A percentile compares a stretch with the other conserved stretches of the same genome.
Evolutionary conservation across 2,888 invertebrate genomes (phyloP).

Genomic region (Sialis lutaria): DNA sequence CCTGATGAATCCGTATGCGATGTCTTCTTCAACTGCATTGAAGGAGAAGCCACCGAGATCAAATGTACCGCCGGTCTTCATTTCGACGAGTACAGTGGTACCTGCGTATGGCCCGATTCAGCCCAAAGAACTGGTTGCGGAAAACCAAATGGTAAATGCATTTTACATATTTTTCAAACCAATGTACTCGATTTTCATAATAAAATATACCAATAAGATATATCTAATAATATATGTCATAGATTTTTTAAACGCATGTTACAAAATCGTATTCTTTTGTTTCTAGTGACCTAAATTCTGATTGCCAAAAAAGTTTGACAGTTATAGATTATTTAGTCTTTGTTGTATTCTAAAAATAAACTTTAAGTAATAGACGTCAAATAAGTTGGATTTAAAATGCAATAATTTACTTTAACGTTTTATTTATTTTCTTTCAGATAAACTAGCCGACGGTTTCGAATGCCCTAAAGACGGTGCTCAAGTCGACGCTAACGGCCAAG

Average conservation of each 20-base stretch:
- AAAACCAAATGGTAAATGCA: constrained; percentile 25
- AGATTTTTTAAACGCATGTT: neutral
- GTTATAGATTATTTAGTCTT: no score
- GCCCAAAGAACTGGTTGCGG: constrained; percentile 60
- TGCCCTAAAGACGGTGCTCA: constrained; percentile 55
- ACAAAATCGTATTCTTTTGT: neutral
- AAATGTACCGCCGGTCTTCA: constrained; percentile 77
- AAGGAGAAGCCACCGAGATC: constrained; percentile 62
- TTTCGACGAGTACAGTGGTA: constrained; percentile 78
- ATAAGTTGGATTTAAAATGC: no score
- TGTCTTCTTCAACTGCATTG: constrained; percentile 77
- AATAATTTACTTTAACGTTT: no score
- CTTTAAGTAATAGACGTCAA: no score
- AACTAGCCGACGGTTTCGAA: constrained; percentile 65
- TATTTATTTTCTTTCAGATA: constrained; percentile 32
- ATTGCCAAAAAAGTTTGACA: no score
- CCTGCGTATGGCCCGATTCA: constrained; percentile 77
- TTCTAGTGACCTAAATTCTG: no score
- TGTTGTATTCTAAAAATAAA: no score
- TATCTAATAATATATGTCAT: constrained; percentile 2
- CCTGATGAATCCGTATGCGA: constrained; percentile 68
- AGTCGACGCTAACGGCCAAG: constrained; percentile 48
- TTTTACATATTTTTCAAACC: neutral
- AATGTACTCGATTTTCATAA: no score
- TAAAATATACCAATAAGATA: neutral